Base-by-base conservation (phyloP, 2,888 invertebrate genomes). In the Lasioglossum marginatum region DNA sequence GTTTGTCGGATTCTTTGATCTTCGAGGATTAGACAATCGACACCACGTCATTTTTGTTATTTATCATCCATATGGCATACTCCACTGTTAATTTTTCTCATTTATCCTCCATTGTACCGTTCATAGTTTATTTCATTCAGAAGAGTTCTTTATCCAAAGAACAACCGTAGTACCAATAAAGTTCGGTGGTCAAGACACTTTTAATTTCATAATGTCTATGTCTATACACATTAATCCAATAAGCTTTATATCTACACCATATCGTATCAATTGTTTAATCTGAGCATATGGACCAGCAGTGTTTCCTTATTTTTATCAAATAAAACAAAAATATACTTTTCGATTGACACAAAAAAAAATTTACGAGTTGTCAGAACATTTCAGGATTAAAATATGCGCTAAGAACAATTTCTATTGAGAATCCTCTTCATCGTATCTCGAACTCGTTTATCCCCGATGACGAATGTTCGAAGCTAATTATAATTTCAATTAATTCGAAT, bases 11-110 rank as follows among this genome's bases (percentile, higher is more conserved):
- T 19, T 73, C 19, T n/a, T 19, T 27, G n/a, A 70, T 60, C 68
- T 48, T 40, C 66, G n/a, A n/a, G 14, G 57, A 48, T 77, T 52
- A 37, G 57, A n/a, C 40, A 79, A n/a, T 37, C 66, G 34, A 66
- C 66, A 34, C 8, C 16, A 5, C 34, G 66, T 8, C 66, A n/a
- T n/a, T 57, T 19, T 10, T 57, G 10, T 57, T 1, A 57, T 57
- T 57, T 57, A 4, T 60, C 57, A 27, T 60, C 27, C 27, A 57
- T 8, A 8, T 2, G 8, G 52, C 8, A 2, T 12, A 3, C 4
- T 27, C 4, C 12, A 57, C n/a, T 12, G 23, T 52, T 23, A 23
- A 52, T 23, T 23, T 8, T 23, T 52, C 6, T 23, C 23, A 23
- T 52, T 52, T 23, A 23, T 52, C 48, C 5, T 23, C 48, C 2